Base-by-base conservation (phyloP, 2,888 invertebrate genomes). In the Alloscopus bannaensis region DNA sequence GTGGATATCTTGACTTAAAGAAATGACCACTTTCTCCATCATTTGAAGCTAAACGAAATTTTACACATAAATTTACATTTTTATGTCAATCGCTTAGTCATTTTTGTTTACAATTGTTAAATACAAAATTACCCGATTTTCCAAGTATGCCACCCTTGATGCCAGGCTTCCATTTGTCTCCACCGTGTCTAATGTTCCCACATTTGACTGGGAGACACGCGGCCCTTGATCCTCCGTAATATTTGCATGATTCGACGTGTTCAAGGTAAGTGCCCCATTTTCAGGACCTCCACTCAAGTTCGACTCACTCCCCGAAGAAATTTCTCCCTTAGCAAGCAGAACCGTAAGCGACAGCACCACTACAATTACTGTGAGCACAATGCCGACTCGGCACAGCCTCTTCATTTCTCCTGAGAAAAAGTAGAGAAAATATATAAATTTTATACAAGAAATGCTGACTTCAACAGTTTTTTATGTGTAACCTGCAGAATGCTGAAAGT, bases 1-100 rank as follows among this genome's bases (percentile, higher is more conserved):
- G 3, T 70, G 26, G 3, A 55, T 62, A 55, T 77, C 70, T 45
- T 68, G 24, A n/a, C 28, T 47, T 18, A 76, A 1, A 1, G 76
- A 68, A 3, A 28, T 50, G 24, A 76, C 26, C 6, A 62, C 13
- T 36, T 20, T 28, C 52, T 76, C 76, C 16, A 76, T 18, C 26
- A 11, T 42, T 18, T 18, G 24, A 11, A 75, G 59, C 75, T 75
- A 18, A n/a, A 6, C 4, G n/a, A 13, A 47, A 13, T n/a, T 3
- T n/a, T n/a, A 47, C 11, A 13, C 11, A 47, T n/a, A 47, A 47
- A 47, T n/a, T 47, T 47, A 18, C 36, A n/a, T 47, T 13, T 13
- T 13, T 47, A 47, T 18, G n/a, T 4, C 13, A 29, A 55, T 2
- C 1, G 29, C 16, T 24, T 59, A 31, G n/a, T 29, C 16, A 29